Base-by-base conservation (phyloP, 2,113 vertebrate genomes). In the Myiozetetes cayanensis region DNA sequence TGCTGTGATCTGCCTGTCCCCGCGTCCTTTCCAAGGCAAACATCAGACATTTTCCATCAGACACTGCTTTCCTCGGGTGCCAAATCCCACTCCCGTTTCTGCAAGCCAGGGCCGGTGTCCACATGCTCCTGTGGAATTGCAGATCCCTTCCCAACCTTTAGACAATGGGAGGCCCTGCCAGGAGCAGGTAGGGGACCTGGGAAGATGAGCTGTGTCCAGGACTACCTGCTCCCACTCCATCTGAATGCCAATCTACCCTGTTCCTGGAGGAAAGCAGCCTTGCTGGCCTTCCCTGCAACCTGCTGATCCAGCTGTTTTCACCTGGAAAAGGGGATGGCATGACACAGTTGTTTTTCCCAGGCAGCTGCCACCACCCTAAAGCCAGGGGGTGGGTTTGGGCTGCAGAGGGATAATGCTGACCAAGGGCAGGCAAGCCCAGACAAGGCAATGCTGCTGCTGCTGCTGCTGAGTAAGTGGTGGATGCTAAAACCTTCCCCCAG, bases 1-100 rank as follows among this genome's bases (percentile, higher is more conserved):
- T 22, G 8, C 65, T 3, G 0, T 0, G 43, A 81, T 53, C 95
- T 46, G 78, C 75, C 79, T 21, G 70, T 61, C 41, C 84, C 82
- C 75, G 70, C 59, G 62, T 80, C 88, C 75, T 79, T 68, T 92
- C 96, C 96, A 95, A 95, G 55, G 94, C 93, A 95, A 96, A 96
- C 90, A 88, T 46, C 78, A 90, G 72, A 59, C 74, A 37, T 70
- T 86, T 96, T 92, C 94, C 94, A 94, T n/a, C 85, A 56, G 47
- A 8, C 23, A 0, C 56, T 6, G 67, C 72, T 80, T 18, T 72
- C 75, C 72, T 85, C 11, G 1, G 12, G 31, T 95, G 93, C 96
- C 96, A 96, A 80, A 86, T 12, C 72, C 71, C 90, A 27, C 90
- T 94, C 96, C 96, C 76, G 3, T 63, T 35, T 65, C 39, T 93